phyloP scores from a whole-genome alignment of 2,113 vertebrate genomes.

The Octodon degus region DNA sequence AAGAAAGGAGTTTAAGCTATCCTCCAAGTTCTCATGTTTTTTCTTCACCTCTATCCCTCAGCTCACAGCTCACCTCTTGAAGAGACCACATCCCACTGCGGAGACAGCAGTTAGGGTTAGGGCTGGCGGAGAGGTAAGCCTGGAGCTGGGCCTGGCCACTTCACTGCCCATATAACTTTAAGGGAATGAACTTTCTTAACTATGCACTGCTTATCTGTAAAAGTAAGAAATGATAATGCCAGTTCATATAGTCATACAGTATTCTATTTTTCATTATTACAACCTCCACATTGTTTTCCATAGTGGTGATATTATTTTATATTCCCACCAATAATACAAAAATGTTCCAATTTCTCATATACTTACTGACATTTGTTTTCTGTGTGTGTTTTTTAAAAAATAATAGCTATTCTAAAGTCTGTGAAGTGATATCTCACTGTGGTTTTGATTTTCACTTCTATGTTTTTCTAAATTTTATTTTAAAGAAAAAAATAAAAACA shows the following conservation, averaged over 20 bases:
- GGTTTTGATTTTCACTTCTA: too few relatives aligned
- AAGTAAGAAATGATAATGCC: not conserved
- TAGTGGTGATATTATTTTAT: not conserved
- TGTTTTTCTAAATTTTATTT: too few relatives aligned
- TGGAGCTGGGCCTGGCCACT: not conserved
- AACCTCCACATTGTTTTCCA: not conserved
- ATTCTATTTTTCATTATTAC: constrained; percentile 8
- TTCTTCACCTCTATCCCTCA: rapidly evolving
- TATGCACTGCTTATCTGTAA: not conserved
- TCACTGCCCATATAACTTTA: not conserved
- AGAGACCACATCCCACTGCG: too few relatives aligned
- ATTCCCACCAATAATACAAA: not conserved
- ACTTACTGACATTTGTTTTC: not conserved
- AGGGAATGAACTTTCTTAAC: not conserved
- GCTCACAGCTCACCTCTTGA: not conserved
- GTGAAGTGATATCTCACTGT: not conserved
- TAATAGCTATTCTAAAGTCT: not conserved
- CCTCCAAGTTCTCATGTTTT: not conserved
- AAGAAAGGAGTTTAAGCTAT: not conserved
- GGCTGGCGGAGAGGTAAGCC: not conserved
- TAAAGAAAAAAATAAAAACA: too few relatives aligned
- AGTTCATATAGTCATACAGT: not conserved
- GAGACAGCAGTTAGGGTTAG: not conserved
- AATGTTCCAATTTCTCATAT: not conserved
- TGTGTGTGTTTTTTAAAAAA: not conserved